Percentiles rank a stretch among this genome's conserved stretches.
Conservation (phyloP, 2,113 vertebrate genomes). For the Nycticorax nycticorax region DNA sequence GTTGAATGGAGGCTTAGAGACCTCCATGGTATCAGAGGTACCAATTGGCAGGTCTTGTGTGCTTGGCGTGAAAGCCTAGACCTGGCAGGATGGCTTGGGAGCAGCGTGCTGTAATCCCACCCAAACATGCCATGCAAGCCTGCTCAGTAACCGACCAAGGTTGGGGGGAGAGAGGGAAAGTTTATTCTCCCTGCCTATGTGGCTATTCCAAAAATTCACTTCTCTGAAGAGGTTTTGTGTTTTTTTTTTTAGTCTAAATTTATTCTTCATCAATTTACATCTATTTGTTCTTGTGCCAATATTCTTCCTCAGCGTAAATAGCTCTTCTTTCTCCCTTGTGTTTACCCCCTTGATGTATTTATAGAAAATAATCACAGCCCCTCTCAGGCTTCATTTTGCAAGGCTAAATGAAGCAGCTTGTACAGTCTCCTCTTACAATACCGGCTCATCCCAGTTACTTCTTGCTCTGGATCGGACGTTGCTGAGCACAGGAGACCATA, state of each 20-base stretch:
- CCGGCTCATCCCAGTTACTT: not conserved
- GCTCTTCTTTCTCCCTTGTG: conserved; percentile 38
- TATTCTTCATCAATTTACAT: conserved; percentile 41
- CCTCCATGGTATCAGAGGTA: not conserved
- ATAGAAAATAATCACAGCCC: conserved; percentile 47
- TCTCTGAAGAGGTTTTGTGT: not conserved
- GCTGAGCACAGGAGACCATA: accelerated
- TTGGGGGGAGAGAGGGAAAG: not conserved
- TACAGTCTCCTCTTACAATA: not conserved
- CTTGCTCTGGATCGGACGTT: not conserved
- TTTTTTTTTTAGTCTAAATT: not conserved
- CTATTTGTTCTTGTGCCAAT: conserved; percentile 53
- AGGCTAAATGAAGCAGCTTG: not conserved
- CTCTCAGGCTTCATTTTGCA: conserved; percentile 15
- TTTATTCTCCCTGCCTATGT: not conserved
- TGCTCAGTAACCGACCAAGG: not conserved
- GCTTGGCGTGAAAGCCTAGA: not conserved
- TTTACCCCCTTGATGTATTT: conserved; percentile 62
- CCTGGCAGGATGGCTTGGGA: not conserved
- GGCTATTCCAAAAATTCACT: not conserved
- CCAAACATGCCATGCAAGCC: not conserved
- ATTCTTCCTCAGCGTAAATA: conserved; percentile 41
- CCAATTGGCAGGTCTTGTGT: not conserved
- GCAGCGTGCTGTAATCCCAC: accelerated
- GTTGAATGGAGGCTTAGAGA: not conserved